phyloP scores from a whole-genome alignment of 2,888 invertebrate species.

The Hirudinaria manillensis region DNA sequence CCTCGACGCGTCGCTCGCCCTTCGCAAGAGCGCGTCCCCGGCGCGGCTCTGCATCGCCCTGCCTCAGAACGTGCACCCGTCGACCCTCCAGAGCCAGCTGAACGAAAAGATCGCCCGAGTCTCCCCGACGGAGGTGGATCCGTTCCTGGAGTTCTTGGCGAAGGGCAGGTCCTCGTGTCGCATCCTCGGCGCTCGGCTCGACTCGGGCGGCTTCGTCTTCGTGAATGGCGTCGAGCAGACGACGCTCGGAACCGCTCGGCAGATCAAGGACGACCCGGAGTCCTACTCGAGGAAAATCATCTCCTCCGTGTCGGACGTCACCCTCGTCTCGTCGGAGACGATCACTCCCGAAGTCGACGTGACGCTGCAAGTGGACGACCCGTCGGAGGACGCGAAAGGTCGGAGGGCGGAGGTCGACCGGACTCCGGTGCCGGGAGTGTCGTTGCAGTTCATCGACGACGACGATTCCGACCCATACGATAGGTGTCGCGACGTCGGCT shows the following conservation, averaged over 20 bases:
- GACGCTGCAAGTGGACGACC: background rate
- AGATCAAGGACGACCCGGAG: background rate
- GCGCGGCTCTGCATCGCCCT: background rate
- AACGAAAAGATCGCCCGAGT: slow-evolving; percentile 31
- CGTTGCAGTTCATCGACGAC: slow-evolving; percentile 65
- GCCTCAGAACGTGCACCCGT: slow-evolving; percentile 1
- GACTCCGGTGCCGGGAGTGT: slow-evolving; percentile 51
- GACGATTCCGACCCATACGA: slow-evolving; percentile 35
- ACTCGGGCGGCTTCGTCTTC: background rate
- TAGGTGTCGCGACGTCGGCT: background rate
- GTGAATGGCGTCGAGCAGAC: background rate
- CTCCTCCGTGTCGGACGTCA: slow-evolving; percentile 13
- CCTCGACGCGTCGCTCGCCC: background rate
- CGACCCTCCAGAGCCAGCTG: slow-evolving; percentile 18
- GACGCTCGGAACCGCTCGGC: background rate
- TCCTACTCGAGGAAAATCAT: slow-evolving; percentile 2
- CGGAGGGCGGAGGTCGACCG: slow-evolving; percentile 38
- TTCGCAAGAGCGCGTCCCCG: background rate
- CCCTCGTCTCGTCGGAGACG: slow-evolving; percentile 18
- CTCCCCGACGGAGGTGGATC: slow-evolving; percentile 32
- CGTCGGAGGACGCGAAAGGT: background rate
- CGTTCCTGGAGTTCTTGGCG: slow-evolving; percentile 26
- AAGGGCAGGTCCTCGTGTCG: slow-evolving; percentile 15
- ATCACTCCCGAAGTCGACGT: background rate
- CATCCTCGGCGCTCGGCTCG: background rate